These are phyloP conservation scores for Leiothrix lutea DNA, from an alignment of 2,113 vertebrate genomes.

Conservation along the genomic window DNA sequence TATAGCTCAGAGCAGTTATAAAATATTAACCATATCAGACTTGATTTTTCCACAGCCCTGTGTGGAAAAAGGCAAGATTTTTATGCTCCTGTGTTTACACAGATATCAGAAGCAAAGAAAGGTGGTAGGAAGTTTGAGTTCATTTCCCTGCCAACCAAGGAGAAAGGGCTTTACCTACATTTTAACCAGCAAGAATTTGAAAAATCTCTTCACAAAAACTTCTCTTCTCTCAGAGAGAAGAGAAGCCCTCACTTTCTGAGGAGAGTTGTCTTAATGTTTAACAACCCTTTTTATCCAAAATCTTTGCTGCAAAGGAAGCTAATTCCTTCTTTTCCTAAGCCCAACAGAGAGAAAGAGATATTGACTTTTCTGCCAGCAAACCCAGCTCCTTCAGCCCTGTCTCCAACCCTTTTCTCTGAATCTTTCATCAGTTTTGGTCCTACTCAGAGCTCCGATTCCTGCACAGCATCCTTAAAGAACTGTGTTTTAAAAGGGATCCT, in stretches of 20 bases:
- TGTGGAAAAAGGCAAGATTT: not conserved
- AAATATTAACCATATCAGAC: conserved; percentile 39
- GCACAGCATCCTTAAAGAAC: not conserved
- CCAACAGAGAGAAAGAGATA: not conserved
- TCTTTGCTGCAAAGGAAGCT: not conserved
- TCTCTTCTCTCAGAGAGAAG: too few relatives aligned
- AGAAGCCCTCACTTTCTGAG: not conserved
- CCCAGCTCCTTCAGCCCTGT: not conserved
- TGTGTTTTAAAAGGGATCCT: not conserved
- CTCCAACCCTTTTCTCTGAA: not conserved
- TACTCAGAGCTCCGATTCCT: not conserved
- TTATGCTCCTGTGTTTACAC: not conserved
- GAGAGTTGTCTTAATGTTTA: not conserved
- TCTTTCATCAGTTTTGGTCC: not conserved
- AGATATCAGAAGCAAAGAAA: not conserved
- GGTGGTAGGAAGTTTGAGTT: not conserved
- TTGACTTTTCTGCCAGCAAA: conserved; percentile 10
- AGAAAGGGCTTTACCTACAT: not conserved
- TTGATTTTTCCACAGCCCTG: not conserved
- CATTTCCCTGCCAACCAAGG: not conserved
- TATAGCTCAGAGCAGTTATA: conserved; percentile 13
- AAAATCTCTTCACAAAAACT: not conserved
- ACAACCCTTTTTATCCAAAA: not conserved
- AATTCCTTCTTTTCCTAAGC: conserved; percentile 4
- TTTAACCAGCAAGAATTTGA: not conserved